phyloP scores from a whole-genome alignment of 2,888 invertebrate genomes.

The Cotesia congregata region DNA sequence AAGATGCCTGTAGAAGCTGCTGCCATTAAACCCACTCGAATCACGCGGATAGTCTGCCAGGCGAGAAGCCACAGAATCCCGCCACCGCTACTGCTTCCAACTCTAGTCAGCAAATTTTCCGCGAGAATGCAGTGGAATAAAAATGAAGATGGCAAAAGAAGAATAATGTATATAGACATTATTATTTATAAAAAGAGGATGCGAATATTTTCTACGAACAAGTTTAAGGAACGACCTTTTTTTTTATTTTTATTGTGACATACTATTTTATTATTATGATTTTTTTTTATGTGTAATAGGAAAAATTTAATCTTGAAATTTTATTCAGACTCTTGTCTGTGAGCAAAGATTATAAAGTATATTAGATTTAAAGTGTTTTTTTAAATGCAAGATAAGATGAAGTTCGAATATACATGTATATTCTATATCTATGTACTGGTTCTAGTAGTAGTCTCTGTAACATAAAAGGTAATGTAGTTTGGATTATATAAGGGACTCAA shows the following conservation, averaged over 20 bases:
- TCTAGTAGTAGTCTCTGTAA: not conserved
- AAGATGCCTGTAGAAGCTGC: slow-evolving; percentile 27
- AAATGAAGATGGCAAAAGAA: slow-evolving; percentile 33
- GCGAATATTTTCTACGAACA: slow-evolving; percentile 15
- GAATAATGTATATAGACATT: not conserved
- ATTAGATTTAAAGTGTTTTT: not conserved
- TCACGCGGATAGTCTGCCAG: slow-evolving; percentile 29
- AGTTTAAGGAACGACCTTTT: not conserved
- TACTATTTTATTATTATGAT: not conserved
- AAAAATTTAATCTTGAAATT: slow-evolving; percentile 5
- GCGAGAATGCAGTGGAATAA: slow-evolving; percentile 33
- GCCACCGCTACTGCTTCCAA: not conserved
- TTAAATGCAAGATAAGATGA: slow-evolving; percentile 2
- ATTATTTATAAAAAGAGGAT: slow-evolving; percentile 8
- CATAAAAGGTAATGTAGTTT: slow-evolving; percentile 1
- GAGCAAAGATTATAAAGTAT: not conserved
- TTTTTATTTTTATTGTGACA: not conserved
- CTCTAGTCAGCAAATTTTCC: slow-evolving; percentile 36
- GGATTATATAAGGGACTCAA: not conserved
- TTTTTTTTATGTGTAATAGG: not conserved
- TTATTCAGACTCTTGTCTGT: not conserved
- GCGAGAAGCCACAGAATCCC: slow-evolving; percentile 41
- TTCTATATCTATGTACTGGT: not conserved
- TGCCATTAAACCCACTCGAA: slow-evolving; percentile 39
- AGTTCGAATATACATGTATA: not conserved